These are phyloP conservation scores for Melikaiella ostensackeni DNA, from an alignment of 2,888 invertebrate genomes.

Conservation along the genomic window DNA sequence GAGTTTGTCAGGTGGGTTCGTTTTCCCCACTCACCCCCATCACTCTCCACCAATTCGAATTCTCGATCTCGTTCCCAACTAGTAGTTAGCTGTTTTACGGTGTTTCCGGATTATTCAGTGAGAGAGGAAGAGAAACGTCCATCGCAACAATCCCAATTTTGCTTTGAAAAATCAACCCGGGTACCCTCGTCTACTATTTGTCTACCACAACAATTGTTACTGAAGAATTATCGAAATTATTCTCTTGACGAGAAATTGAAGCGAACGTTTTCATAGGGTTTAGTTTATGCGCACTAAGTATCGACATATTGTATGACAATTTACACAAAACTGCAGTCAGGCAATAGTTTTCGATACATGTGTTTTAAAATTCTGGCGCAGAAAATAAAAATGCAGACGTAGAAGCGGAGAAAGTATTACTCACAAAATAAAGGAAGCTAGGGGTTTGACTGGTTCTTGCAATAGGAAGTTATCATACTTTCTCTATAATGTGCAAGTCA, in stretches of 20 bases:
- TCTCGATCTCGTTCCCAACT: slow-evolving; percentile 55
- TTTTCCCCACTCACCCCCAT: slow-evolving; percentile 21
- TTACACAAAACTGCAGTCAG: no score
- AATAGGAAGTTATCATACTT: not conserved
- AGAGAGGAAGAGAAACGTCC: slow-evolving; percentile 20
- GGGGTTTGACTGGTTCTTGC: not conserved
- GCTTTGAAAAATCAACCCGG: not conserved
- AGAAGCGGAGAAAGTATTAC: not conserved
- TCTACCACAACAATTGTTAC: no score
- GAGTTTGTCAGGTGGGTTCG: slow-evolving; percentile 63
- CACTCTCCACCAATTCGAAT: slow-evolving; percentile 43
- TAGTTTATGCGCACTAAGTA: no score
- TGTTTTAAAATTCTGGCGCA: no score
- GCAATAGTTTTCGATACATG: no score
- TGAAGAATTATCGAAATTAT: no score
- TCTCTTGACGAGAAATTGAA: no score
- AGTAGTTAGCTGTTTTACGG: slow-evolving; percentile 58
- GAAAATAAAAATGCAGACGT: no score
- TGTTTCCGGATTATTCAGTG: slow-evolving; percentile 51
- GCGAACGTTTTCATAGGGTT: no score
- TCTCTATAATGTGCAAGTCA: slow-evolving; percentile 25
- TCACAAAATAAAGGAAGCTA: not conserved
- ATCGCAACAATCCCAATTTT: not conserved
- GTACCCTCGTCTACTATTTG: not conserved
- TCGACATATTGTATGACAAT: no score